These are phyloP conservation scores for Eptatretus burgeri DNA, from an alignment of 2,113 vertebrate species.

Conservation along the genomic window DNA sequence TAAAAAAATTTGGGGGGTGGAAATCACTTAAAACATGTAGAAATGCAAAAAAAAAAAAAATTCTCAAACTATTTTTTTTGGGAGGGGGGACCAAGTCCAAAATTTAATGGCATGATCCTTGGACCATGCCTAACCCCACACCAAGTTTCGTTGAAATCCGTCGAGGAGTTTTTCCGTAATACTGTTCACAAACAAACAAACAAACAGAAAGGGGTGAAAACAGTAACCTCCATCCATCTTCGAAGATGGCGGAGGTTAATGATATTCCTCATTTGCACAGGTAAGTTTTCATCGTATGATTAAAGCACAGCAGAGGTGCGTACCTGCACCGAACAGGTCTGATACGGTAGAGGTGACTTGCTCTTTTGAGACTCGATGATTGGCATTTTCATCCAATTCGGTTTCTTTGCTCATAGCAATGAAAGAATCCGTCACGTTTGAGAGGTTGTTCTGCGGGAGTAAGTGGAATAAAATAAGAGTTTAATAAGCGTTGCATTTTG, in stretches of 20 bases:
- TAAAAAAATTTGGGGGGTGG: background rate
- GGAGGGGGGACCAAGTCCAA: too few relatives aligned
- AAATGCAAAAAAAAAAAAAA: too few relatives aligned
- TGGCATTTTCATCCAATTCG: conserved; percentile 18
- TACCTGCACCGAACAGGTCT: conserved; percentile 81
- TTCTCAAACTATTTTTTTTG: too few relatives aligned
- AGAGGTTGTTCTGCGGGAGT: conserved; percentile 30
- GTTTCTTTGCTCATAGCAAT: conserved; percentile 49
- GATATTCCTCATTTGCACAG: background rate
- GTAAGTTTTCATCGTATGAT: background rate
- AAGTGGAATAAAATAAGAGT: background rate
- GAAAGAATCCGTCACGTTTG: conserved; percentile 63
- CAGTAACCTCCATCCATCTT: too few relatives aligned
- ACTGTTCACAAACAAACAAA: too few relatives aligned
- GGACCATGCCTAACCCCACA: too few relatives aligned
- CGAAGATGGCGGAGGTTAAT: background rate
- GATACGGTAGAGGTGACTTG: conserved; percentile 34
- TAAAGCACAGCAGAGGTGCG: background rate
- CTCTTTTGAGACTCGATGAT: conserved; percentile 22
- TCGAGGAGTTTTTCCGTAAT: too few relatives aligned
- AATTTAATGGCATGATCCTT: too few relatives aligned
- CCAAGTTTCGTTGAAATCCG: too few relatives aligned
- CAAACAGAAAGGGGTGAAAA: too few relatives aligned
- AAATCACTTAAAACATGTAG: too few relatives aligned
- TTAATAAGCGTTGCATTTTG: background rate